Conservation (phyloP, 2,113 vertebrate genomes). For the Dendrocopos noguchii region DNA sequence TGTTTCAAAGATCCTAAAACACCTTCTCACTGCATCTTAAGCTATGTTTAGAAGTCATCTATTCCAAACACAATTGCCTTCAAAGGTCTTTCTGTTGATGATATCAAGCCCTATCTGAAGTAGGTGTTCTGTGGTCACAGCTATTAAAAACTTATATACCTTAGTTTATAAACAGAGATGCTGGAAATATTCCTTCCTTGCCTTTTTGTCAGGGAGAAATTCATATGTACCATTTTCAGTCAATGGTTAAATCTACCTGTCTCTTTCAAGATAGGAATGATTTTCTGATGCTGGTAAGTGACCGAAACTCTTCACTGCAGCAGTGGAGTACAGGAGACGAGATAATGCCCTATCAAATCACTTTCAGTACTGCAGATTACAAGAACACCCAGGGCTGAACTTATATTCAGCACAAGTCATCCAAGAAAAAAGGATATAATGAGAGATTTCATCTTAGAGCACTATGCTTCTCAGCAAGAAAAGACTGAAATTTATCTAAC, state of each 20-base stretch:
- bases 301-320: background rate
- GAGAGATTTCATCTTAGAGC: constrained; percentile 24
- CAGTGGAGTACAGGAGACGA: background rate
- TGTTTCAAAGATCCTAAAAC: background rate
- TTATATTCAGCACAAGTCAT: constrained; percentile 14
- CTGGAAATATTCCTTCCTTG: background rate
- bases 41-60: background rate
- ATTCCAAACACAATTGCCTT: background rate
- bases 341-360: constrained; percentile 36
- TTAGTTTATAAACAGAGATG: background rate
- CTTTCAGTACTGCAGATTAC: background rate
- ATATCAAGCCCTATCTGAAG: background rate
- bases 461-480: constrained; percentile 21
- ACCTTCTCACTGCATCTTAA: background rate
- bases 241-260: background rate
- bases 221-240: background rate
- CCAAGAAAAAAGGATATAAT: constrained; percentile 35
- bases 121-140: background rate
- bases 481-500: constrained; percentile 44
- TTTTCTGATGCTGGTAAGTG: background rate
- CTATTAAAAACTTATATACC: background rate
- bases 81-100: background rate
- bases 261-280: background rate
- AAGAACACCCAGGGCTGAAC: constrained; percentile 38
- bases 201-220: background rate